Base-by-base conservation (phyloP, 2,113 vertebrate species). In the Clarias magur region DNA sequence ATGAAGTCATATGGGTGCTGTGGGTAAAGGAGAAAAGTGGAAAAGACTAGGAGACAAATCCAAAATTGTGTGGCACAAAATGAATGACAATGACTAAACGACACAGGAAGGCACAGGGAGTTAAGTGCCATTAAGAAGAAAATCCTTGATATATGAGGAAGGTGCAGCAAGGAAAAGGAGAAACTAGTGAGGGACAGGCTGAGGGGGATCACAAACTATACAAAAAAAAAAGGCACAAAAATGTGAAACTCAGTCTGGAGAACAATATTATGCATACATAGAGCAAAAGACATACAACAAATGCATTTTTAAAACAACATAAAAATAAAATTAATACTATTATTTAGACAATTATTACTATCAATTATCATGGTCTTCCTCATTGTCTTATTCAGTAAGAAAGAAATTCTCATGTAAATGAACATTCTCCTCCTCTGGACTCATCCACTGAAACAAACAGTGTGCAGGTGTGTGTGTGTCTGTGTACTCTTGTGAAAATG, bases 61-160 rank as follows among this genome's bases (percentile, higher is more conserved):
- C 67, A 88, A 90, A 80, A 80, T 12, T 34, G 76, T 88, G 73
- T 86, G 83, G 87, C 88, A 90, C 87, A 89, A 81, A 87, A 88
- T 85, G 42, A 81, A 75, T 57, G 89, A 80, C 89, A 70, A 60
- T 68, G 70, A 85, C 67, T 86, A 87, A 88, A 87, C 78, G 85
- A 93, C 90, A 93, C 89, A 91, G 90, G 93, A 95, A 95, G 94
- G 94, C 94, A 95, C 94, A 70, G 92, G 92, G 91, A 95, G 91
- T 94, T 92, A 92, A 91, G 90, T 88, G 81, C 89, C 82, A 78
- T 90, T 80, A 81, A 76, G 54, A 6, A 48, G 48, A 48, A 23
- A 54, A 73, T 90, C 73, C 70, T 88, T 83, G 67, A 86, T 86
- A 83, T 34, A 27, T 82, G 57, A 79, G 87, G 85, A 87, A 90